Evolutionary conservation across 2,113 vertebrate genomes (phyloP), one percentile per base, ranked within the genome.

Genomic region (Melospiza georgiana): DNA sequence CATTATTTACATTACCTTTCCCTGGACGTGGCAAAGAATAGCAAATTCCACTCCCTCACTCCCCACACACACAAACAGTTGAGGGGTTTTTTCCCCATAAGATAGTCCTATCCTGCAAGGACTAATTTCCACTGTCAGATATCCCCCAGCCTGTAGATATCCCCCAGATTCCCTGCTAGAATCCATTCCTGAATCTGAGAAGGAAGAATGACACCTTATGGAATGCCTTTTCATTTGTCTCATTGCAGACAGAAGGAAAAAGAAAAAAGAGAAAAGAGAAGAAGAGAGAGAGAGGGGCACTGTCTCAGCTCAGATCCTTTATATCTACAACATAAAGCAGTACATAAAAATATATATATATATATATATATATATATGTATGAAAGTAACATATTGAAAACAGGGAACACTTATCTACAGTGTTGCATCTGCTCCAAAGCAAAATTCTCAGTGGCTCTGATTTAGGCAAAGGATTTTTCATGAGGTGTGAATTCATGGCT

Each of bases 11-110:
- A 1, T 73, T 89, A 30, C 4, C 23, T 87, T 79, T 73, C 41
- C 62, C 25, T 63, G 39, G 17, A 76, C 46, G 35, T 88, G 39
- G 44, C 23, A 46, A 68, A 37, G 30, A 20, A 84, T 5, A 65
- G 44, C 20, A 84, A 87, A 87, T 93, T 91, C 44, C 44, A 59
- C 25, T 33, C 63, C 80, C 44, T 93, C 76, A 43, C 25, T 75
- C 48, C 1, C 0, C 48, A 9, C 11, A 15, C 39, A 37, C 10
- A 31, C 2, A 1, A 62, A 77, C 33, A 49, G 10, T 55, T 52
- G 37, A 2, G 54, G 5, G 2, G 2, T 58, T 6, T 25, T 39
- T 67, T 69, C 11, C 33, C 14, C 19, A 4, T 41, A 22, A 54
- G 11, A 35, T 18, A 69, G 15, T 77, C 19, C 25, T 65, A 8